These are phyloP conservation scores for Columba janthina DNA, from an alignment of 2,113 vertebrate genomes.

Conservation along the genomic window DNA sequence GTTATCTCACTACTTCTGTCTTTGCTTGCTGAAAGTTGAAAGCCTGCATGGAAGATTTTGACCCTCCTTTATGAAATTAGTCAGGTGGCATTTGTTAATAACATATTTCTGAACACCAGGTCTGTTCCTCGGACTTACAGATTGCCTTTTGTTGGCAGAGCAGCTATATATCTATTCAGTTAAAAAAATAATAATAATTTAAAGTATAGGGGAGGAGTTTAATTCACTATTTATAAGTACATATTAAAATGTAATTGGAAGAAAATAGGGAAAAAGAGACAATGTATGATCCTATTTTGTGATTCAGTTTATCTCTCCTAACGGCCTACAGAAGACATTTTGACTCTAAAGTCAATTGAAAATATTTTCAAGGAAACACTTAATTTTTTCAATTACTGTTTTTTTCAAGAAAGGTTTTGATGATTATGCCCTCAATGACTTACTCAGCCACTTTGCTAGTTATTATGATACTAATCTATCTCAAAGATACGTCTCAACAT, in stretches of 20 bases:
- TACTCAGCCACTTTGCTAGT: neutral
- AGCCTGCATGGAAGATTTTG: neutral
- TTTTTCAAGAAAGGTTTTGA: neutral
- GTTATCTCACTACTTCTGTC: neutral
- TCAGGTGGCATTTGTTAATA: neutral
- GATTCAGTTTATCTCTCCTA: neutral
- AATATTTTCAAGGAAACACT: slow-evolving; percentile 26
- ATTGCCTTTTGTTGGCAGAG: neutral
- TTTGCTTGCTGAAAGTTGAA: neutral
- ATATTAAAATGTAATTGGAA: neutral
- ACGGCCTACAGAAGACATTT: slow-evolving; percentile 6
- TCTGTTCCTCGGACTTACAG: neutral
- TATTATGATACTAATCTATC: neutral
- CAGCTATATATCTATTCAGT: neutral
- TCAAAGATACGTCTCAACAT: neutral
- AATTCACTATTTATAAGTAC: neutral
- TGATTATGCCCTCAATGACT: neutral
- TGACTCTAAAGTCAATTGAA: slow-evolving; percentile 4
- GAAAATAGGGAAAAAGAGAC: neutral
- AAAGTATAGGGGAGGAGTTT: neutral
- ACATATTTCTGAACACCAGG: neutral
- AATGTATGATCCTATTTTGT: neutral
- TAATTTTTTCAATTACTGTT: neutral
- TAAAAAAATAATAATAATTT: too few relatives aligned
- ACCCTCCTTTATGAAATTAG: neutral